Conservation (phyloP, 64 coral and sea anemone genomes). For the Catalaphyllia jardinei region DNA sequence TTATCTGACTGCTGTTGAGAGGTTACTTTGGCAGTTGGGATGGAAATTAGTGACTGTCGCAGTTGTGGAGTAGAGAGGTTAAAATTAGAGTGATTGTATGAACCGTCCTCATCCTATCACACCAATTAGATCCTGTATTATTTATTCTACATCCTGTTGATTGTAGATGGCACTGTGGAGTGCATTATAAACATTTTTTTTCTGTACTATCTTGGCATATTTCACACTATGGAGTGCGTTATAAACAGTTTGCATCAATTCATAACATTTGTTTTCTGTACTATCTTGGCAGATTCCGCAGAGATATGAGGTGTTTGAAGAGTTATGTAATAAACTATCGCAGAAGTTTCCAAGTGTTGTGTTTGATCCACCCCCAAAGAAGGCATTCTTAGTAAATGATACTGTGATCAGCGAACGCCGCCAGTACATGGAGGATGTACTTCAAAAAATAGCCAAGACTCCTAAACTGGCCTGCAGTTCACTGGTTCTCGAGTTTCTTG, state of each 20-base stretch:
- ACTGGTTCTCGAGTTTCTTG: conserved; percentile 73
- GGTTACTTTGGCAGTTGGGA: too few relatives aligned
- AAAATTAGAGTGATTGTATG: too few relatives aligned
- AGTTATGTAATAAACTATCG: conserved; percentile 69
- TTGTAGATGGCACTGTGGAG: too few relatives aligned
- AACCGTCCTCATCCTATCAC: too few relatives aligned
- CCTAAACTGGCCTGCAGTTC: conserved; percentile 89
- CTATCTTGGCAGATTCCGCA: conserved; percentile 66
- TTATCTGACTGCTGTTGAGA: too few relatives aligned
- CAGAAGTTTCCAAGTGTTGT: conserved; percentile 85
- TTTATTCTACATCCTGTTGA: too few relatives aligned
- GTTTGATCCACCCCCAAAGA: conserved; percentile 74
- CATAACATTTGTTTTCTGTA: not conserved
- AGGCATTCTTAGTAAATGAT: conserved; percentile 62
- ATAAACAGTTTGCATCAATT: not conserved
- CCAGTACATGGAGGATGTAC: conserved; percentile 72
- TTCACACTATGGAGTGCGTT: conserved; percentile 20
- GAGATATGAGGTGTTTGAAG: conserved; percentile 84
- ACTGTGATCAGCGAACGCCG: conserved; percentile 59
- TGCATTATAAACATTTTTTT: not conserved
- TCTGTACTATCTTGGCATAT: conserved; percentile 39
- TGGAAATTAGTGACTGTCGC: too few relatives aligned
- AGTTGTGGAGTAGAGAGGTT: too few relatives aligned
- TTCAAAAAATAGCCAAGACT: conserved; percentile 82
- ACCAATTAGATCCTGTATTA: too few relatives aligned